These are phyloP conservation scores for Sminthurinus aureus DNA, from an alignment of 2,888 invertebrate genomes.

Conservation along the genomic window DNA sequence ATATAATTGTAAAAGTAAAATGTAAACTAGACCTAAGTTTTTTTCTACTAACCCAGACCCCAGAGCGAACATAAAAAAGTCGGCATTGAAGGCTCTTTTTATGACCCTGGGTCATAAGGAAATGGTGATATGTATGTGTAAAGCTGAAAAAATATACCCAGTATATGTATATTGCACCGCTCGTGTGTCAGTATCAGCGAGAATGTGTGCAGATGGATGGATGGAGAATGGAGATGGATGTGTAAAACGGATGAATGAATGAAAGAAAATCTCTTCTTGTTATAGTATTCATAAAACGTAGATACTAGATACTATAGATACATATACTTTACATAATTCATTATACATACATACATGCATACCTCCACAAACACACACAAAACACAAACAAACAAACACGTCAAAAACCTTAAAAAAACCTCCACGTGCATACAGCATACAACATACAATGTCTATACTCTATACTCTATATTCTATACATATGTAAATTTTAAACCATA, in stretches of 20 bases:
- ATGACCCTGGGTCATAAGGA: constrained; percentile 47
- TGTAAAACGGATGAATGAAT: not conserved
- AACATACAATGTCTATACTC: not conserved
- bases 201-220: constrained; percentile 25
- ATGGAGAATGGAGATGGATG: not conserved
- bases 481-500: too few relatives aligned
- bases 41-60: constrained; percentile 18
- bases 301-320: not conserved
- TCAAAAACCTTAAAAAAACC: not conserved
- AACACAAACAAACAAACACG: not conserved
- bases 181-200: constrained; percentile 4
- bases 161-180: constrained; percentile 28
- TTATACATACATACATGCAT: not conserved
- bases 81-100: not conserved
- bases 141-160: constrained; percentile 40
- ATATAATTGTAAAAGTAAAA: not conserved
- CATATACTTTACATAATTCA: not conserved
- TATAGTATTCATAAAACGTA: not conserved
- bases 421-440: not conserved
- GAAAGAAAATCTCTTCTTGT: not conserved
- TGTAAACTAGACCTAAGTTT: not conserved
- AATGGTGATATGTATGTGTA: constrained; percentile 55
- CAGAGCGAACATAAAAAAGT: constrained; percentile 16
- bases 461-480: not conserved
- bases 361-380: not conserved